These are phyloP conservation scores for Chinchilla lanigera DNA, from an alignment of 2,113 vertebrate species.

Conservation along the genomic window DNA sequence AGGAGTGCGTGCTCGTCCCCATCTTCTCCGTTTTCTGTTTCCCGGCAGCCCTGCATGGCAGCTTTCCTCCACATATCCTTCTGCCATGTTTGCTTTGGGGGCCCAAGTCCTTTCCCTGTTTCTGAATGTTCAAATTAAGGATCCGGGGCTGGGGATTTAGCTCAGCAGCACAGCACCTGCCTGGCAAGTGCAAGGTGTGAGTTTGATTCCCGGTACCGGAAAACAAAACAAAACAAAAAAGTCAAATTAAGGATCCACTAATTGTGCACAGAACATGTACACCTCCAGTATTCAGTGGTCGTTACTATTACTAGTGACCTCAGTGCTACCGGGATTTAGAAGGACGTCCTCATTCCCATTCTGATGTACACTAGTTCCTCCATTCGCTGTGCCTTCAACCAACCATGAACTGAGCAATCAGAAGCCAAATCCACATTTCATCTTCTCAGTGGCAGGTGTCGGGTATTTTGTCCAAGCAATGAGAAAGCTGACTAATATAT, in stretches of 20 bases:
- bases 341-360: not conserved
- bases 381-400: not conserved
- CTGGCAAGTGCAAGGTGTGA: too few species aligned
- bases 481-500: not conserved
- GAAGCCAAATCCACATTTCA: not conserved
- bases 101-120: not conserved
- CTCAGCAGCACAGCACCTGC: too few species aligned
- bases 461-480: not conserved
- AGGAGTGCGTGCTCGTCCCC: not conserved
- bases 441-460: not conserved
- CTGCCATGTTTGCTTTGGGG: too few species aligned
- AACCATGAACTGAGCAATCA: not conserved
- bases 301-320: not conserved
- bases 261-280: fast-evolving
- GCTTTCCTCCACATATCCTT: not conserved
- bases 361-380: fast-evolving
- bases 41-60: not conserved
- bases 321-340: not conserved
- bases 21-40: too few species aligned
- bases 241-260: not conserved
- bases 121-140: not conserved
- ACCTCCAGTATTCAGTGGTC: not conserved
- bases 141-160: too few species aligned
- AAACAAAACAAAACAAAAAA: too few species aligned
- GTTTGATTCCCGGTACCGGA: too few species aligned